A percentile compares a stretch with the other conserved stretches of the same genome.
These are phyloP conservation scores for Martes martes DNA, from an alignment of 2,113 vertebrate species.

Conservation along the genomic window DNA sequence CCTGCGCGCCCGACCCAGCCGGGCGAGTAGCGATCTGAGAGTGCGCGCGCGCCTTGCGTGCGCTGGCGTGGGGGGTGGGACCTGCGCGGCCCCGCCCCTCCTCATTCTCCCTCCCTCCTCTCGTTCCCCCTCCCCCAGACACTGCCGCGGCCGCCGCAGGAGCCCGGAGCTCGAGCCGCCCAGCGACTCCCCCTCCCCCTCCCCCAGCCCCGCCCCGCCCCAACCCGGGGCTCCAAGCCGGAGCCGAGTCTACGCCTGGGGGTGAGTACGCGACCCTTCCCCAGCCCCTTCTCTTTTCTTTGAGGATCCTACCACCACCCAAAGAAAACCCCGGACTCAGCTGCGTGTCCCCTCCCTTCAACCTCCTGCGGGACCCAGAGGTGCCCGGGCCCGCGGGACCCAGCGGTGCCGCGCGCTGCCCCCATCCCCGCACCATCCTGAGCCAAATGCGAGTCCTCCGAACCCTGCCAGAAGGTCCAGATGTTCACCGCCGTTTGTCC, in stretches of 20 bases:
- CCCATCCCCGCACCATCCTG: slow-evolving; percentile 28
- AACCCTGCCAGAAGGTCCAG: neutral
- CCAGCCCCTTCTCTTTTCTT: slow-evolving; percentile 20
- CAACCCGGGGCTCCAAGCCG: slow-evolving; percentile 62
- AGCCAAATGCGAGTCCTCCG: neutral
- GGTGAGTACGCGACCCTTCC: slow-evolving; percentile 70
- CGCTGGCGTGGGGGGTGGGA: neutral
- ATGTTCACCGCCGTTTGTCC: neutral
- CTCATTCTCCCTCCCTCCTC: neutral
- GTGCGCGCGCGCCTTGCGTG: slow-evolving; percentile 59
- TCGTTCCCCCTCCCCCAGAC: neutral
- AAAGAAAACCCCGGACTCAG: slow-evolving; percentile 22
- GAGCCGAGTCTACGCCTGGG: slow-evolving; percentile 71
- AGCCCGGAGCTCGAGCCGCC: slow-evolving; percentile 32
- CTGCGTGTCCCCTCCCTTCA: slow-evolving; percentile 65
- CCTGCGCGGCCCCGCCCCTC: neutral
- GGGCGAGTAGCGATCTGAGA: neutral
- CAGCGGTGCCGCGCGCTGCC: slow-evolving; percentile 38
- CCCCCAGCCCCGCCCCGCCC: slow-evolving; percentile 55
- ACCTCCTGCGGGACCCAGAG: slow-evolving; percentile 58
- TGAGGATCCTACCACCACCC: slow-evolving; percentile 28
- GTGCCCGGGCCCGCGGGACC: slow-evolving; percentile 56
- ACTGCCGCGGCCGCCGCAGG: slow-evolving; percentile 53
- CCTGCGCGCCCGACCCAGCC: slow-evolving; percentile 1
- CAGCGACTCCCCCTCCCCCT: slow-evolving; percentile 52